Conservation (phyloP, 1,140 invertebrate genomes). For the Drosophila pseudoobscura region DNA sequence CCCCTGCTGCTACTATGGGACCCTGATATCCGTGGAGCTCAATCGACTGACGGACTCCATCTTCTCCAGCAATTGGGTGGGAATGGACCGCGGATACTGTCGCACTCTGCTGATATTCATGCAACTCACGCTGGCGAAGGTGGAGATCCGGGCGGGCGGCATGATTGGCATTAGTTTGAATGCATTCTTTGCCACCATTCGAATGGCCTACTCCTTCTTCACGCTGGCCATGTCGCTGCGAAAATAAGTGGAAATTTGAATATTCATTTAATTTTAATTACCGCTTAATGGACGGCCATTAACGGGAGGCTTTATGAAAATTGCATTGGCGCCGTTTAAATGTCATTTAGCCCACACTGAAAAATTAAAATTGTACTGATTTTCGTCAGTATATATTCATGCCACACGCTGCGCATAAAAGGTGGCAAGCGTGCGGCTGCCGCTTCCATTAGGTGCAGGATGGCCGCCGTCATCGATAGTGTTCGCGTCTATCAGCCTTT, state of each 20-base stretch:
- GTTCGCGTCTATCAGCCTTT: constrained; percentile 49
- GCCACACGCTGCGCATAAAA: constrained; percentile 32
- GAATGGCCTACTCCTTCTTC: constrained; percentile 38
- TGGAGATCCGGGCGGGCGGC: constrained; percentile 25
- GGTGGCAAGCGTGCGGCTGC: not conserved
- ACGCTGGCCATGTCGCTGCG: constrained; percentile 42
- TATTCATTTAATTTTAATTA: constrained; percentile 48
- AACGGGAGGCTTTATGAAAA: constrained; percentile 53
- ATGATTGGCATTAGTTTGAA: constrained; percentile 48
- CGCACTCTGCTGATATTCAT: constrained; percentile 27
- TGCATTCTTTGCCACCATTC: constrained; percentile 37
- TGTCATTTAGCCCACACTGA: constrained; percentile 41
- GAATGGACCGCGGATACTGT: constrained; percentile 24
- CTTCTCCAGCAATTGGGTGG: constrained; percentile 40
- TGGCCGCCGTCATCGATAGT: constrained; percentile 46
- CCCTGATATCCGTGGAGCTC: constrained; percentile 31
- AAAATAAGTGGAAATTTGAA: constrained; percentile 42
- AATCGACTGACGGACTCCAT: constrained; percentile 26
- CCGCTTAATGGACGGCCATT: constrained; percentile 52
- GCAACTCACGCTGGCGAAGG: constrained; percentile 24
- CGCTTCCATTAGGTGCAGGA: constrained; percentile 6
- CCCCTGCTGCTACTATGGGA: constrained; percentile 46
- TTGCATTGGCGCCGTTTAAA: constrained; percentile 64
- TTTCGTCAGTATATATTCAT: not conserved
- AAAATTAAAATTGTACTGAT: not conserved